Percentiles rank a stretch among this genome's conserved stretches.
These are phyloP conservation scores for Actenoides hombroni DNA, from an alignment of 2,113 vertebrate species.

Conservation along the genomic window DNA sequence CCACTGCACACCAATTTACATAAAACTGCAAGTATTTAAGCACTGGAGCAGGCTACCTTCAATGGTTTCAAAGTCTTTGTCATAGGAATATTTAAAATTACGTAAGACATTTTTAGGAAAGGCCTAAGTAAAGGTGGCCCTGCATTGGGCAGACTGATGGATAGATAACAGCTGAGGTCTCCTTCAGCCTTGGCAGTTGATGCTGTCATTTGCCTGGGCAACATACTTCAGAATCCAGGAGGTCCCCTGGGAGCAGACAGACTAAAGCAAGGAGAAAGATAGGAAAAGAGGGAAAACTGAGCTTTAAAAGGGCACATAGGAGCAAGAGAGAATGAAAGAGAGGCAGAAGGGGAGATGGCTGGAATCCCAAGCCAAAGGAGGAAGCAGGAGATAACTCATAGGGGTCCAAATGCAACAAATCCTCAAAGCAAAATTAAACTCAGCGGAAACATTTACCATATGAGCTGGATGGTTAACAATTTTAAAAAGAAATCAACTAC, in stretches of 20 bases:
- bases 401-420: not conserved
- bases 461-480: not conserved
- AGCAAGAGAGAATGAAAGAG: not conserved
- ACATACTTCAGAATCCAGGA: not conserved
- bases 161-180: not conserved
- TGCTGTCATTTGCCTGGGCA: not conserved
- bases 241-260: not conserved
- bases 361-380: not conserved
- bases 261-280: not conserved
- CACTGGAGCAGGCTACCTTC: not conserved
- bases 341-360: not conserved
- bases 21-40: not conserved
- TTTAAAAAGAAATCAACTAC: not conserved
- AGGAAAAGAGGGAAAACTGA: not conserved
- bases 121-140: not conserved
- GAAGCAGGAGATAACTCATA: not conserved
- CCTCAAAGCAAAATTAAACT: not conserved
- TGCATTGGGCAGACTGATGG: not conserved
- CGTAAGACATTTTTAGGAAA: not conserved
- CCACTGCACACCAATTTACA: not conserved
- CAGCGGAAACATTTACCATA: not conserved
- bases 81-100: not conserved
- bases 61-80: not conserved
- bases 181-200: not conserved
- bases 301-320: not conserved